Evolutionary conservation across 2,113 vertebrate genomes (phyloP), one percentile per base, ranked within the genome.

Genomic region (Petrocephalus microphthalmus): DNA sequence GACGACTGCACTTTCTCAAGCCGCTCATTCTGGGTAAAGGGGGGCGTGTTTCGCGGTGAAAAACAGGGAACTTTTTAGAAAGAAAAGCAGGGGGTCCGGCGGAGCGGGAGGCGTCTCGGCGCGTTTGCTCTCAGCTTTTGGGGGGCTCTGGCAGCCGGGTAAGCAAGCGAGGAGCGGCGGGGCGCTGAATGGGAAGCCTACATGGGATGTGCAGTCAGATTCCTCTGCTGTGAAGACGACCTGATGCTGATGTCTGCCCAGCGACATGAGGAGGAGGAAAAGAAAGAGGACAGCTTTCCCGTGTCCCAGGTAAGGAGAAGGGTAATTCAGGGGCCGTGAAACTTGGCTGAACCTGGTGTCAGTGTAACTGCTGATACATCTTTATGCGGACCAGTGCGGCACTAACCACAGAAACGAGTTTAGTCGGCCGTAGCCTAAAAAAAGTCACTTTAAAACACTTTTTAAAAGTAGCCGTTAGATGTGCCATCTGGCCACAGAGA

Each of bases 161-260:
- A 6, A 22, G 56, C 56, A 22, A 57, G 56, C 56, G 5, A 7
- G 56, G 20, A n/a, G 64, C 25, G 20, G 22, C 47, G 22, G 64
- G 1, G 37, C 49, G 25, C 45, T 51, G 56, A 13, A 25, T 53
- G n/a, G 52, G 37, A 87, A 47, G 91, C 45, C 91, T 90, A 89
- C 86, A 91, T 91, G 91, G 91, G 91, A 90, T 90, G 89, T 86
- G 86, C 89, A 7, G 87, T 91, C 85, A 91, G 90, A 45, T 88
- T 90, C 33, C 33, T 89, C 60, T 89, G 90, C 82, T 90, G 89
- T 88, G 89, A 91, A 87, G 91, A 91, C 17, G 83, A 91, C 17
- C 82, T 87, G 60, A 45, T 84, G 20, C 87, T 15, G 54, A 89
- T 87, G 86, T 74, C 85, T 87, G 33, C 85, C 33, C 87, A 81